These are phyloP conservation scores for Capitulum mitella DNA, from an alignment of 2,888 invertebrate species.

Conservation along the genomic window DNA sequence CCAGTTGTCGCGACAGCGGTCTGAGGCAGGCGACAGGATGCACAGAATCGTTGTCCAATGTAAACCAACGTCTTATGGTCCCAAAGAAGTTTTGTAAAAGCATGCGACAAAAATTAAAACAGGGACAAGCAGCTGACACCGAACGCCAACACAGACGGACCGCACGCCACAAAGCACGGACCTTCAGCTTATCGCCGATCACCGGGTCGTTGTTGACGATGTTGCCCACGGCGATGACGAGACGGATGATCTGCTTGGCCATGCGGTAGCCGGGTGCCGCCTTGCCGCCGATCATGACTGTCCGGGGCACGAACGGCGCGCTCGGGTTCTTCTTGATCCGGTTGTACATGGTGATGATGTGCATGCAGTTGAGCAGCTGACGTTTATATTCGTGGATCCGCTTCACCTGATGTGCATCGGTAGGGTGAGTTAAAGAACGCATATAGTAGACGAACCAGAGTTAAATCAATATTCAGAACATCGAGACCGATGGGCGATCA, in stretches of 20 bases:
- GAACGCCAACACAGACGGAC: no score
- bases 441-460: no score
- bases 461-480: no score
- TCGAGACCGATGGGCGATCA: no score
- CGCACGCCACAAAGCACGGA: no score
- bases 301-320: conserved; percentile 72
- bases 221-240: conserved; percentile 84
- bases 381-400: conserved; percentile 99
- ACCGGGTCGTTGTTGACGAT: conserved; percentile 97
- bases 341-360: conserved; percentile 93
- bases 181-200: conserved; percentile 82
- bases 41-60: no score
- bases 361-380: conserved; percentile 89
- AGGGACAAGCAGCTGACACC: no score
- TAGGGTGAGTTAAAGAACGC: no score
- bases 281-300: conserved; percentile 94
- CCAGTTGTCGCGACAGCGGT: no score
- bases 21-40: no score
- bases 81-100: not conserved
- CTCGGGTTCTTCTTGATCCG: conserved; percentile 90
- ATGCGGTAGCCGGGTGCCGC: conserved; percentile 97
- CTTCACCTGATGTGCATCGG: conserved; percentile 72
- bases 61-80: no score
- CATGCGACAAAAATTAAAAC: no score
- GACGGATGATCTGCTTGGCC: conserved; percentile 96